These are phyloP conservation scores for Entelurus aequoreus DNA, from an alignment of 2,113 vertebrate genomes.

Conservation along the genomic window DNA sequence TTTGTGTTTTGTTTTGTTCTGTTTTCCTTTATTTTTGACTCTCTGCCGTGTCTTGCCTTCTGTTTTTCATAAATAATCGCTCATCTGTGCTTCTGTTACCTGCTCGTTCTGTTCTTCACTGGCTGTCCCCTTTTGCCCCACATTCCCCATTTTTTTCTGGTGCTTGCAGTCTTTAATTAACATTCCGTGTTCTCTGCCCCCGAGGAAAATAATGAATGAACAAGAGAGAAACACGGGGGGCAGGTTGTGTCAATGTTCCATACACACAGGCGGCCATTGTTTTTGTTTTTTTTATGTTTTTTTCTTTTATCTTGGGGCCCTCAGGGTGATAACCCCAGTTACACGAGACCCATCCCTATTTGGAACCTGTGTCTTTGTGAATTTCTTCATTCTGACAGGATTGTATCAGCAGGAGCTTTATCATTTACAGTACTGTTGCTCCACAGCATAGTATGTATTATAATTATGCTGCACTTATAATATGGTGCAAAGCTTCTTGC, in stretches of 20 bases:
- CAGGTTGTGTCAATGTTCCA: conserved; percentile 59
- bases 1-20: conserved; percentile 8
- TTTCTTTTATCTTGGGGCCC: conserved; percentile 21
- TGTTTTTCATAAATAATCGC: conserved; percentile 22
- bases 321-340: conserved; percentile 48
- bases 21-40: neutral
- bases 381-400: conserved; percentile 1
- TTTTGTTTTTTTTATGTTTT: conserved; percentile 2
- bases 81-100: conserved; percentile 15
- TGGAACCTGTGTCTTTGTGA: conserved; percentile 21
- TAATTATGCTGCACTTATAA: neutral
- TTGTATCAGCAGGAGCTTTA: conserved; percentile 10
- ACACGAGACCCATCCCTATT: conserved; percentile 43
- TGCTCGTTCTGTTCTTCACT: conserved; percentile 7
- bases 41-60: conserved; percentile 10
- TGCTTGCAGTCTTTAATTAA: conserved; percentile 67
- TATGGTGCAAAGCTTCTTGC: conserved; percentile 14
- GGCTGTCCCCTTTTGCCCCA: conserved; percentile 19
- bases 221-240: conserved; percentile 30
- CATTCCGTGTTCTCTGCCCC: conserved; percentile 63
- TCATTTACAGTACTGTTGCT: neutral
- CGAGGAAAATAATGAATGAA: conserved; percentile 41
- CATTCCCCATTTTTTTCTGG: conserved; percentile 6
- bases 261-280: conserved; percentile 65
- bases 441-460: neutral